phyloP scores from a whole-genome alignment of 2,797 vertebrate species.

The Propithecus deckenii region DNA sequence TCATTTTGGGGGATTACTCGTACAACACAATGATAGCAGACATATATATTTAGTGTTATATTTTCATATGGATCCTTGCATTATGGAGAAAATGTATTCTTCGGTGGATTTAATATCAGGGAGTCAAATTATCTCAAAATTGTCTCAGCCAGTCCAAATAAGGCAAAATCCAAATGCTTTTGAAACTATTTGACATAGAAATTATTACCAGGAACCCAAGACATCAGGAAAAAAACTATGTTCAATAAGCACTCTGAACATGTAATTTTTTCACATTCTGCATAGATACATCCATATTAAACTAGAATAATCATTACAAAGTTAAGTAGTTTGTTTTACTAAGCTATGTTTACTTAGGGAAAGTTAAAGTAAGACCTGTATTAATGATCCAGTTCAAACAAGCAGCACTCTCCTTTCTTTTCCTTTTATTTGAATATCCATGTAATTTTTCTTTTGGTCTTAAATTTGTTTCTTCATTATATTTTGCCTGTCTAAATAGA shows the following conservation, averaged over 20 bases:
- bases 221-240: slow-evolving; percentile 43
- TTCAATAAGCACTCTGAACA: slow-evolving; percentile 42
- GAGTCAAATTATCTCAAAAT: slow-evolving; percentile 56
- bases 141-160: slow-evolving; percentile 55
- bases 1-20: background rate
- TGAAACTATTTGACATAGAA: slow-evolving; percentile 59
- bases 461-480: slow-evolving; percentile 35
- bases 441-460: background rate
- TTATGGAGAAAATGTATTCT: slow-evolving; percentile 16
- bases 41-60: background rate
- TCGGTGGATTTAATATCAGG: slow-evolving; percentile 15
- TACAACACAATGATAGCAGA: background rate
- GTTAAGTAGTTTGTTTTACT: slow-evolving; percentile 26
- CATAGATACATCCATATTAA: background rate
- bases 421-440: background rate
- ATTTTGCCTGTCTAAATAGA: slow-evolving; percentile 11
- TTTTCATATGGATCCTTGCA: background rate
- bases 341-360: background rate
- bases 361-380: background rate
- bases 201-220: slow-evolving; percentile 46
- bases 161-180: slow-evolving; percentile 70
- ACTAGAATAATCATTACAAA: background rate
- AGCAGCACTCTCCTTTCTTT: background rate
- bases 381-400: background rate
- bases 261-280: slow-evolving; percentile 48